Conservation (phyloP, 2,113 vertebrate genomes). For the Atractosteus spatula region DNA sequence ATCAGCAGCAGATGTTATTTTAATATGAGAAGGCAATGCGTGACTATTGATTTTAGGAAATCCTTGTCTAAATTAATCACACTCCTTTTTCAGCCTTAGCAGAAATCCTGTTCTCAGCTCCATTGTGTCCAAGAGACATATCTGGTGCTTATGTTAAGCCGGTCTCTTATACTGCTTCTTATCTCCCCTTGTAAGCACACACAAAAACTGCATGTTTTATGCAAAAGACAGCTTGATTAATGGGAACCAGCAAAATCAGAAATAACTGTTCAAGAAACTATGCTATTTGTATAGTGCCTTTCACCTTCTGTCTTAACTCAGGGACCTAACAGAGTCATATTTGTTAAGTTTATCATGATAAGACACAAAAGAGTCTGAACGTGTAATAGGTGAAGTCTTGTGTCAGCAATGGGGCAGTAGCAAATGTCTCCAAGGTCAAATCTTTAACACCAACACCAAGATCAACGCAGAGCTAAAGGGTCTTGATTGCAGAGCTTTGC, state of each 20-base stretch:
- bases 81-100: slow-evolving; percentile 32
- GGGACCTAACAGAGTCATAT: not conserved
- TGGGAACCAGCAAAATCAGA: too few relatives aligned
- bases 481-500: slow-evolving; percentile 1
- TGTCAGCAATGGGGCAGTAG: not conserved
- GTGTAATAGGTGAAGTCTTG: not conserved
- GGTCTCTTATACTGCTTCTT: slow-evolving; percentile 23
- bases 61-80: slow-evolving; percentile 16
- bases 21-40: slow-evolving; percentile 45
- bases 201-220: not conserved
- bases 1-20: slow-evolving; percentile 58
- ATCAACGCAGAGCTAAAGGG: not conserved
- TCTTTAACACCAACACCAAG: not conserved
- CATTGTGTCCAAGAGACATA: slow-evolving; percentile 27
- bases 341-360: slow-evolving; percentile 3
- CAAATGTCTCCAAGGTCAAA: not conserved
- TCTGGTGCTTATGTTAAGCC: slow-evolving; percentile 13
- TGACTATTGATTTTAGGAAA: slow-evolving; percentile 56
- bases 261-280: too few relatives aligned
- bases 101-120: not conserved
- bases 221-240: too few relatives aligned
- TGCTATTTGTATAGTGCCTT: not conserved
- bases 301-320: not conserved
- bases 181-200: slow-evolving; percentile 16
- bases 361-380: not conserved